Evolutionary conservation across 2,888 invertebrate species (phyloP).

Genomic region (Parnassius smintheus): DNA sequence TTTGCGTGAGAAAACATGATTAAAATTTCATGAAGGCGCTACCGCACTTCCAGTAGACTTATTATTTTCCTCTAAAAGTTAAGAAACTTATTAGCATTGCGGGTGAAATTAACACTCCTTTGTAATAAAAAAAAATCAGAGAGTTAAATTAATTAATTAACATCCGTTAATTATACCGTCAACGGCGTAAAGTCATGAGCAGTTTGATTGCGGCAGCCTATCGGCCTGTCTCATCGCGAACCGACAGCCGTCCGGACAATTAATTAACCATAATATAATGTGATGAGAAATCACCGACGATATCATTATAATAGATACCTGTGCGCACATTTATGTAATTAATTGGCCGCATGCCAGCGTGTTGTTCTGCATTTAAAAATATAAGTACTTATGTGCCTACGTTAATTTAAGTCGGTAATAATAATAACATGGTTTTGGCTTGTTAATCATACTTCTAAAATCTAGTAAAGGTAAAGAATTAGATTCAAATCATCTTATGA

Average conservation of each 20-base stretch:
- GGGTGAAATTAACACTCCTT: conserved; percentile 17
- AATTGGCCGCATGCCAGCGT: conserved; percentile 23
- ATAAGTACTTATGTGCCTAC: conserved; percentile 6
- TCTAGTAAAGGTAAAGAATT: neutral
- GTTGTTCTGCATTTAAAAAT: conserved; percentile 4
- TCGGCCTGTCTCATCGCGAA: conserved; percentile 70
- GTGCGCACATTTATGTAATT: conserved; percentile 36
- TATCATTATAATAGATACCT: conserved; percentile 43
- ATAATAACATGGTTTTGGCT: conserved; percentile 8
- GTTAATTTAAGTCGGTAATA: conserved; percentile 6
- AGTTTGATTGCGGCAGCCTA: conserved; percentile 61
- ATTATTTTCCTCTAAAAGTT: no score
- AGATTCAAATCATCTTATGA: neutral
- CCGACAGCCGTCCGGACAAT: conserved; percentile 45
- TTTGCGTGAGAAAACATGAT: no score
- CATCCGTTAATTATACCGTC: conserved; percentile 76
- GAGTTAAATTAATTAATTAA: conserved; percentile 72
- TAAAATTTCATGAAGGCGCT: no score
- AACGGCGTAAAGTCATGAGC: conserved; percentile 58
- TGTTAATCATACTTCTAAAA: neutral
- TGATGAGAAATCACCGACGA: conserved; percentile 64
- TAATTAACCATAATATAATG: conserved; percentile 48
- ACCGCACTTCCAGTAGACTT: no score
- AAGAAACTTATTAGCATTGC: neutral
- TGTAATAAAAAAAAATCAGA: conserved; percentile 7